A percentile compares a stretch with the other conserved stretches of the same genome.
These are phyloP conservation scores for Axinella damicornis DNA, from an alignment of 37 sponge, comb jelly and placozoan species.

Conservation along the genomic window DNA sequence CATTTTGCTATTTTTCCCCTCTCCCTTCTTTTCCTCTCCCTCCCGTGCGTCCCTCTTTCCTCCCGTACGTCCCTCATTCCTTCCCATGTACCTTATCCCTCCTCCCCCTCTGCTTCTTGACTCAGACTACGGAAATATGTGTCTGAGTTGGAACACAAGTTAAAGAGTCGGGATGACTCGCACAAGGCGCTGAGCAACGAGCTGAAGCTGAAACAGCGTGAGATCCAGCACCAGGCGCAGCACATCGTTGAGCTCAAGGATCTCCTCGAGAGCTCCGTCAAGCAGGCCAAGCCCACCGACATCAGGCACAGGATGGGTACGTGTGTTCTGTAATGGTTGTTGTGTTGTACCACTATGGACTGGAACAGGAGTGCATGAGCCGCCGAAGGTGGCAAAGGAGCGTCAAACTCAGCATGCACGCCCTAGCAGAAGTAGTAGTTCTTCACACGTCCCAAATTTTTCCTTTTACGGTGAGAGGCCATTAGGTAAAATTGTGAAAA, in stretches of 20 bases:
- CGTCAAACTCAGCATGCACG: no score
- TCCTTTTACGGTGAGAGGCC: no score
- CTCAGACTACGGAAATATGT: conserved; percentile 13
- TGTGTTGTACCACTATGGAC: no score
- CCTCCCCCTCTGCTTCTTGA: not conserved
- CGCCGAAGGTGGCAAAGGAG: no score
- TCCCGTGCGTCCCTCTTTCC: not conserved
- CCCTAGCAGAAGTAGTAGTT: no score
- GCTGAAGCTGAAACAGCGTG: conserved; percentile 34
- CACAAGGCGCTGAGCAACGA: conserved; percentile 31
- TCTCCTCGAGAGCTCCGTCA: conserved; percentile 30
- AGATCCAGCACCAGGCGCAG: conserved; percentile 40
- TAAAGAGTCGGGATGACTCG: conserved; percentile 17
- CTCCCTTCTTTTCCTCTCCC: not conserved
- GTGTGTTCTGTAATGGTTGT: not conserved
- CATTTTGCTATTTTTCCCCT: not conserved
- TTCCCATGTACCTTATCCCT: not conserved
- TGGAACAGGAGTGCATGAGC: no score
- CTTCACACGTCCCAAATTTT: no score
- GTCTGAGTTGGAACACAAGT: conserved; percentile 5
- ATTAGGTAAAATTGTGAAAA: no score
- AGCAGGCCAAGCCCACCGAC: conserved; percentile 14
- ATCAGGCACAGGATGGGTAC: no score
- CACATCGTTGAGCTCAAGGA: conserved; percentile 44
- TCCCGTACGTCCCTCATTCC: not conserved